A percentile compares a stretch with the other conserved stretches of the same genome.
Conservation (phyloP, 92 coral and sea anemone genomes). For the Porites evermanni region DNA sequence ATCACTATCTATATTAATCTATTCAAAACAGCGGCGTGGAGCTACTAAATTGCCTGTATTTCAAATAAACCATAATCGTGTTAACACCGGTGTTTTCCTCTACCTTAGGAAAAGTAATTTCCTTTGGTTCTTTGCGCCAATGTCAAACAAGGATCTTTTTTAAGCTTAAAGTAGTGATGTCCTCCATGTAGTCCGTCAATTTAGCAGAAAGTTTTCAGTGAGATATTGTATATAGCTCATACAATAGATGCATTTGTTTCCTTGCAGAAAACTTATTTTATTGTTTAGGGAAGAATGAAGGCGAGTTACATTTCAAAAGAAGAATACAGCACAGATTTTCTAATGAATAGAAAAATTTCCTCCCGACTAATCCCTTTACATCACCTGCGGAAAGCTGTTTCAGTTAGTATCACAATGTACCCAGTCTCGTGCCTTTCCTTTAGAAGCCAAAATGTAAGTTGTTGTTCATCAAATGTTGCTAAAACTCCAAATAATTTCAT, state of each 20-base stretch:
- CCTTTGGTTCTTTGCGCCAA: constrained; percentile 11
- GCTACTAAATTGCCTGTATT: constrained; percentile 66
- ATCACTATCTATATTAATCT: constrained; percentile 80
- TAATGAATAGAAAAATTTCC: constrained; percentile 42
- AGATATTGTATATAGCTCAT: constrained; percentile 12
- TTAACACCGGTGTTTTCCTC: constrained; percentile 71
- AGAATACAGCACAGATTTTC: constrained; percentile 53
- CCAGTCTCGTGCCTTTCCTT: constrained; percentile 7
- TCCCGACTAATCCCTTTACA: constrained; percentile 20
- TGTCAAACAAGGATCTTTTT: not conserved
- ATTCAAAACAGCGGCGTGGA: constrained; percentile 66
- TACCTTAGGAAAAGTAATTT: constrained; percentile 46
- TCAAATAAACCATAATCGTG: constrained; percentile 80
- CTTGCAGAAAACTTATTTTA: constrained; percentile 49
- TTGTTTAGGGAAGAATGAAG: constrained; percentile 69
- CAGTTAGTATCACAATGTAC: not conserved
- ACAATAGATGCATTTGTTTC: constrained; percentile 66
- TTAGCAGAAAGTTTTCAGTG: constrained; percentile 13
- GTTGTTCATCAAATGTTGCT: not conserved
- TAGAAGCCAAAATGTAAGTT: constrained; percentile 16
- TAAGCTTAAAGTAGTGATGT: not conserved
- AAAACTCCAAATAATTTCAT: not conserved
- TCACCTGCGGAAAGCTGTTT: constrained; percentile 50
- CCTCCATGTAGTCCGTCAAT: not conserved
- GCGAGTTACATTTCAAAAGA: constrained; percentile 55